Evolutionary conservation across 2,113 vertebrate genomes (phyloP).

Genomic region (Ranitomeya imitator): DNA sequence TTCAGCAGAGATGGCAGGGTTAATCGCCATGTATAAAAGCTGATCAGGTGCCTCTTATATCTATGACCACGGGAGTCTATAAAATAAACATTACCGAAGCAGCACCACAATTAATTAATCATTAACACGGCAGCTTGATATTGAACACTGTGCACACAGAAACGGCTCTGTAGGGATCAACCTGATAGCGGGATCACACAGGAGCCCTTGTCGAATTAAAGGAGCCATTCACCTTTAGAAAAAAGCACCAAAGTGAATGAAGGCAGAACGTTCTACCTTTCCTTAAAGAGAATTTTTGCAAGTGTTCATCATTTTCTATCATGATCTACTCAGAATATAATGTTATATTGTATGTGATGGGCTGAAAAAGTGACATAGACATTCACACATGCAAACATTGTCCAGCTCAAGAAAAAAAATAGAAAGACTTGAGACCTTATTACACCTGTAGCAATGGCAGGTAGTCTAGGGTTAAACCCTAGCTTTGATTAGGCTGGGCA

Average conservation of each 20-base stretch:
- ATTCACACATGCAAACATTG: background rate
- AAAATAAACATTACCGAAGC: constrained; percentile 53
- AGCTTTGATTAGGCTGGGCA: too few relatives aligned
- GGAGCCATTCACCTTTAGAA: background rate
- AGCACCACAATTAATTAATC: constrained; percentile 56
- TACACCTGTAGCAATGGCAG: background rate
- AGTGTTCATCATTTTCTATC: too few relatives aligned
- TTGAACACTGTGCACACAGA: constrained; percentile 38
- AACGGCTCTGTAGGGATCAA: constrained; percentile 33
- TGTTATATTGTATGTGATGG: background rate
- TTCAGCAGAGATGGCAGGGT: background rate
- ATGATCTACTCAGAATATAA: background rate
- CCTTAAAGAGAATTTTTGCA: background rate
- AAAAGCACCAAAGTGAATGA: background rate
- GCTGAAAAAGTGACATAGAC: background rate
- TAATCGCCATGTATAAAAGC: constrained; percentile 30
- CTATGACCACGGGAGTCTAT: constrained; percentile 48
- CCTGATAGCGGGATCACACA: constrained; percentile 32
- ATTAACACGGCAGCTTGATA: constrained; percentile 55
- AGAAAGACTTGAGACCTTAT: background rate
- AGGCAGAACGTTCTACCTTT: background rate
- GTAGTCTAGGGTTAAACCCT: too few relatives aligned
- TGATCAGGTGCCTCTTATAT: constrained; percentile 36
- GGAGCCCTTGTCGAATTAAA: background rate
- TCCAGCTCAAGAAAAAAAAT: background rate